phyloP scores from a whole-genome alignment of 92 coral and sea anemone genomes.

The Epizoanthus illoricatus region DNA sequence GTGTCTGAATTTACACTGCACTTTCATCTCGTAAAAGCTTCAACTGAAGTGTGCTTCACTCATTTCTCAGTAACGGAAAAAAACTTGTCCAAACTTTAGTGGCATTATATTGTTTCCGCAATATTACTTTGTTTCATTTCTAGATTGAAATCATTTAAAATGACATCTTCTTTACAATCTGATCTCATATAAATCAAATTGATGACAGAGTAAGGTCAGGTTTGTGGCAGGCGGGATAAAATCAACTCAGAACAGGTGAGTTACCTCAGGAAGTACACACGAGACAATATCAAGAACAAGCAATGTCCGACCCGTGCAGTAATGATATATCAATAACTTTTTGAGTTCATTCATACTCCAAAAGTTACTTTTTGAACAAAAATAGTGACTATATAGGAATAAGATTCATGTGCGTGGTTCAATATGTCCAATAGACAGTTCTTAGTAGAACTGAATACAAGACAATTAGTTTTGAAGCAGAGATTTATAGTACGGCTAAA shows the following conservation, averaged over 20 bases:
- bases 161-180: background rate
- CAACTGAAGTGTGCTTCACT: background rate
- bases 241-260: conserved; percentile 4
- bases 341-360: background rate
- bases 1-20: conserved; percentile 11
- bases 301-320: background rate
- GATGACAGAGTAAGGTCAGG: background rate
- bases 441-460: no score
- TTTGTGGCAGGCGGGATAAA: background rate
- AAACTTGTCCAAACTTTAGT: conserved; percentile 5
- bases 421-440: background rate
- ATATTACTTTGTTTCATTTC: background rate
- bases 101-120: background rate
- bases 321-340: background rate
- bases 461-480: no score
- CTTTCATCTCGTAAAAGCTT: conserved; percentile 15
- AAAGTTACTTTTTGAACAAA: background rate
- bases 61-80: conserved; percentile 4
- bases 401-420: background rate
- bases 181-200: conserved; percentile 5
- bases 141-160: background rate
- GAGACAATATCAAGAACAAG: background rate
- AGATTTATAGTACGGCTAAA: no score
- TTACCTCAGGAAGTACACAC: background rate
- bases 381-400: background rate